Percentiles rank a stretch among this genome's conserved stretches.
Conservation (phyloP, 1,140 invertebrate genomes). For the Apolygus lucorum region DNA sequence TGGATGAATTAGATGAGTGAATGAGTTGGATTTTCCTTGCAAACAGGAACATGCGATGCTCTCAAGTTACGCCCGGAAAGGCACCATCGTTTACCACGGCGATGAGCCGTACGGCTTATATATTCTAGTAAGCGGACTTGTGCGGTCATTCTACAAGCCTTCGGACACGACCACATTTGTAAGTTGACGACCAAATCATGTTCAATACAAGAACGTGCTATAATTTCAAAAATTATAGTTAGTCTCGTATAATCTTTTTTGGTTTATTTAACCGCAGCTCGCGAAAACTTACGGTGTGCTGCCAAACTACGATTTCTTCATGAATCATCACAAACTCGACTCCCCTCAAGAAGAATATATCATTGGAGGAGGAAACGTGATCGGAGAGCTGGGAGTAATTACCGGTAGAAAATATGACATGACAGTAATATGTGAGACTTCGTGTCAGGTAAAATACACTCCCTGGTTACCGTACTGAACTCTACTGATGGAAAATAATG, state of each 20-base stretch:
- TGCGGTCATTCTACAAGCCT: slow-evolving; percentile 1
- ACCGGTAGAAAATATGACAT: slow-evolving; percentile 37
- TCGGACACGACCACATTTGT: neutral
- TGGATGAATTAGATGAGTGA: too few relatives aligned
- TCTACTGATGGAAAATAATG: neutral
- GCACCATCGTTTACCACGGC: slow-evolving; percentile 4
- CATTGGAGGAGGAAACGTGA: slow-evolving; percentile 39
- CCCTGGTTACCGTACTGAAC: too few relatives aligned
- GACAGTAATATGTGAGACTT: slow-evolving; percentile 41
- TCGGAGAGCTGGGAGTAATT: slow-evolving; percentile 42
- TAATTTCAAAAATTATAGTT: too few relatives aligned
- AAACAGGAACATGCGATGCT: neutral
- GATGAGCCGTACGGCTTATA: slow-evolving; percentile 6
- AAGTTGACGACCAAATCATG: too few relatives aligned
- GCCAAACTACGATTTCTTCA: slow-evolving; percentile 20
- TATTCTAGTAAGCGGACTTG: slow-evolving; percentile 2
- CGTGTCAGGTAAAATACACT: slow-evolving; percentile 38
- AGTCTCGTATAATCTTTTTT: too few relatives aligned
- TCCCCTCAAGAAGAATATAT: slow-evolving; percentile 38
- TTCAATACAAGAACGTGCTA: too few relatives aligned
- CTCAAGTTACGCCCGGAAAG: neutral
- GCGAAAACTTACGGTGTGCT: slow-evolving; percentile 17
- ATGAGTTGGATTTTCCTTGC: too few relatives aligned
- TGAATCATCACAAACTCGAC: neutral
- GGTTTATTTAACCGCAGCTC: neutral